Percentiles rank a stretch among this genome's conserved stretches.
These are phyloP conservation scores for Bombus difficillimus DNA, from an alignment of 1,140 invertebrate genomes.

Conservation along the genomic window DNA sequence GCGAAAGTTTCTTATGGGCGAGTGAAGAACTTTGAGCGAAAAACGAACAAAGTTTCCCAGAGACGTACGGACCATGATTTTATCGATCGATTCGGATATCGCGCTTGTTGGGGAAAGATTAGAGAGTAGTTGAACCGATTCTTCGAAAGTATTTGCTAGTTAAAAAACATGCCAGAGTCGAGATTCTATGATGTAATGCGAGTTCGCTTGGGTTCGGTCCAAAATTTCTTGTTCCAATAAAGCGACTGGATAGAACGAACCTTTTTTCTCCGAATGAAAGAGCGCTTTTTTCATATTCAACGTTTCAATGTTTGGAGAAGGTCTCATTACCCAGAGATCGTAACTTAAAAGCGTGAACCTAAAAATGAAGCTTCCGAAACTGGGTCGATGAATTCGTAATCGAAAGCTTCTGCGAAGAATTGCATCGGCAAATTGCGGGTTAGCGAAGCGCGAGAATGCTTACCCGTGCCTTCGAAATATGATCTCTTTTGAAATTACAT, in stretches of 20 bases:
- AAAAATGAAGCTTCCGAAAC: background rate
- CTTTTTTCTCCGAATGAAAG: background rate
- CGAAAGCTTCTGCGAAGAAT: background rate
- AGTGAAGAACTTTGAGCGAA: background rate
- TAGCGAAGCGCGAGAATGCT: background rate
- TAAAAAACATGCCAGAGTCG: background rate
- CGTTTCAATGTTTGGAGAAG: background rate
- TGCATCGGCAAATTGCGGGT: too few species aligned
- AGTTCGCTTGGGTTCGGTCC: background rate
- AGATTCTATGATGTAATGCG: background rate
- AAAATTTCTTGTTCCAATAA: conserved; percentile 14
- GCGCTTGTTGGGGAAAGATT: background rate
- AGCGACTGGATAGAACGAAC: background rate
- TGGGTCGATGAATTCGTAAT: conserved; percentile 23
- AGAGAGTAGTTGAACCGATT: background rate
- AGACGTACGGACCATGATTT: background rate
- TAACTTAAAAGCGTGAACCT: background rate
- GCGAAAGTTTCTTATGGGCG: background rate
- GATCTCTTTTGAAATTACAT: background rate
- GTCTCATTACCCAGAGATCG: background rate
- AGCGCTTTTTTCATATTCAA: background rate
- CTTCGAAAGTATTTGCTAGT: background rate
- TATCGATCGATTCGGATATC: background rate
- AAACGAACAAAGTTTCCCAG: background rate
- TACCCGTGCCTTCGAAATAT: background rate